Evolutionary conservation across 2,113 vertebrate species (phyloP).

Genomic region (Lonchura striata): DNA sequence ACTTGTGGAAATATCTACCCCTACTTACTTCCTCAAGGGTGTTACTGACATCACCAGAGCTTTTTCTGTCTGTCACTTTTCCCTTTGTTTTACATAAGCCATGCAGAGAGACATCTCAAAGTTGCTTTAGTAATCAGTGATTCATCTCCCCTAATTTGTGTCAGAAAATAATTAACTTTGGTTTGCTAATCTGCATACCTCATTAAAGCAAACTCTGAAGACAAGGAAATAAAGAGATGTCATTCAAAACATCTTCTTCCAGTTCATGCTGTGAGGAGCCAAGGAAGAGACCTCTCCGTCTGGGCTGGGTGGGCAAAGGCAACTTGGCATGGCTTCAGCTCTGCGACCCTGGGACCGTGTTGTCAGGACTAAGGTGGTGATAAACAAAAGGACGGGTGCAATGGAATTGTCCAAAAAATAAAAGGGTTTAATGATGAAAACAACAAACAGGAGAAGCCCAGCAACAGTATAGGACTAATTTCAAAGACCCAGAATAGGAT

Average conservation of each 20-base stretch:
- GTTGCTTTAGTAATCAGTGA: conserved; percentile 27
- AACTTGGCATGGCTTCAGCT: neutral
- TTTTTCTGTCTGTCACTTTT: neutral
- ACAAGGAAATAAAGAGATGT: neutral
- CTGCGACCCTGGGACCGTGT: accelerated
- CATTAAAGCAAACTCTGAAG: conserved; percentile 8
- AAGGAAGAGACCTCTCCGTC: neutral
- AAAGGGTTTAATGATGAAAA: neutral
- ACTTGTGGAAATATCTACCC: neutral
- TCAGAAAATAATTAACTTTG: conserved; percentile 37
- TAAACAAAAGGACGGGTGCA: neutral
- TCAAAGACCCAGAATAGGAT: neutral
- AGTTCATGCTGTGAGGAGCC: neutral
- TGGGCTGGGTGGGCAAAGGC: neutral
- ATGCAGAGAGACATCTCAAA: neutral
- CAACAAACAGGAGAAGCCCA: too few relatives aligned
- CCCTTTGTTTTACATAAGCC: neutral
- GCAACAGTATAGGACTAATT: neutral
- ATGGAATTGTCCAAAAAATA: neutral
- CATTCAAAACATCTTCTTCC: neutral
- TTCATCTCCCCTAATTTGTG: conserved; percentile 24
- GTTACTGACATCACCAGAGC: neutral
- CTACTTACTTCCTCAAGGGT: neutral
- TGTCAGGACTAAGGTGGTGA: neutral
- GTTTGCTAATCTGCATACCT: conserved; percentile 36